These are phyloP conservation scores for Mus spicilegus DNA, from an alignment of 2,113 vertebrate genomes.

Conservation along the genomic window DNA sequence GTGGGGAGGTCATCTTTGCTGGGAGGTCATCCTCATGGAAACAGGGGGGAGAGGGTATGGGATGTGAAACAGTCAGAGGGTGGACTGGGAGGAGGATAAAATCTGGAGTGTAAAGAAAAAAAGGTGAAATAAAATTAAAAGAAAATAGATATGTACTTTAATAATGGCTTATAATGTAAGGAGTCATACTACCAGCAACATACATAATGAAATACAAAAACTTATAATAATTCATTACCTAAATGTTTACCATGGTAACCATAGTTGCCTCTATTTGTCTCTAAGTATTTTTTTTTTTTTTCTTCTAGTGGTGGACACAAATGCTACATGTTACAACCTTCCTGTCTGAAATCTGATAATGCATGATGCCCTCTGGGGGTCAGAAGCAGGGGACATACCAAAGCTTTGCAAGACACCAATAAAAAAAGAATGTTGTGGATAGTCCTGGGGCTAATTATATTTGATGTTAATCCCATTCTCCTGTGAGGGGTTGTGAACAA, in stretches of 20 bases:
- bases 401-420: neutral
- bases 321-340: neutral
- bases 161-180: neutral
- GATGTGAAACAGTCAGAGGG: too few species aligned
- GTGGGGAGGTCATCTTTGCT: too few species aligned
- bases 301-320: neutral
- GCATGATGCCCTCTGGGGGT: neutral
- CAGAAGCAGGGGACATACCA: neutral
- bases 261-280: too few species aligned
- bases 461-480: too few species aligned
- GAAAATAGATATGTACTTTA: neutral
- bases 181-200: neutral
- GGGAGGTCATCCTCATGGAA: too few species aligned
- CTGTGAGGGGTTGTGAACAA: too few species aligned
- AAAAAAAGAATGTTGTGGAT: neutral
- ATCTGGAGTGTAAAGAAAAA: too few species aligned
- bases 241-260: neutral
- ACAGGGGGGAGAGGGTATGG: too few species aligned
- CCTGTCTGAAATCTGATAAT: neutral
- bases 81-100: too few species aligned
- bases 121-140: too few species aligned
- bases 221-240: neutral
- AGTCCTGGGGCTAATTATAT: too few species aligned
- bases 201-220: neutral
- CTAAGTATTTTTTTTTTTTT: neutral